Base-by-base conservation (phyloP, 2,113 vertebrate genomes). In the Anoplopoma fimbria region DNA sequence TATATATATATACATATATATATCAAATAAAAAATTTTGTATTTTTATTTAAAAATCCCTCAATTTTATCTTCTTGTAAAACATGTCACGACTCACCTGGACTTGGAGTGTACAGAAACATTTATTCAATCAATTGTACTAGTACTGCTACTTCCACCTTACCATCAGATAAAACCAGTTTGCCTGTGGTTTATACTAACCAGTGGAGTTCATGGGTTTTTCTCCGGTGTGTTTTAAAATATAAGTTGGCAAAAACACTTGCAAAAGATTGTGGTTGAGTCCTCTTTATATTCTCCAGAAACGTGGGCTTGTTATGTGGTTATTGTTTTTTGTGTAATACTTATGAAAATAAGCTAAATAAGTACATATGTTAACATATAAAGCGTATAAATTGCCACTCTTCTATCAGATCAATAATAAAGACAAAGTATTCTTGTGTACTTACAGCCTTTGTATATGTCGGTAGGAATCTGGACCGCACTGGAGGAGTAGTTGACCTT, bases 381-480 rank as follows among this genome's bases (percentile, higher is more conserved):
- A 33, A 65, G 25, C 38, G 10, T 21, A 33, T 23, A 21, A 8
- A 17, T 12, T 9, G 2, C 6, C 31, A 23, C 61, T 60, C 61
- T 31, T 67, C 21, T 38, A 63, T 19, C 42, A 62, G 3, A 51
- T 12, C n/a, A 40, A 4, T 13, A 9, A 78, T 3, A 19, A 42
- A n/a, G 13, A 25, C 21, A 31, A 47, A 38, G 19, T 17, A 42
- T 38, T 62, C 0, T 17, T 57, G 45, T 63, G 6, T 88, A 98
- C 98, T 99, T 91, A 99, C 98, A 99, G 96, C 98, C 98, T 95
- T 99, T 99, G 96, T 99, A 99, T 94, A 99, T 99, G 93, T 99
- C 98, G n/a, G 98, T 99, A 36, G 98, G 98, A 90, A 99, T 99
- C 96, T 99, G 98, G 80, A 99, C 98, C 0, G 98, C 98, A 1